Base-by-base conservation (phyloP, 2,797 vertebrate genomes). In the Australoheros facetus region DNA sequence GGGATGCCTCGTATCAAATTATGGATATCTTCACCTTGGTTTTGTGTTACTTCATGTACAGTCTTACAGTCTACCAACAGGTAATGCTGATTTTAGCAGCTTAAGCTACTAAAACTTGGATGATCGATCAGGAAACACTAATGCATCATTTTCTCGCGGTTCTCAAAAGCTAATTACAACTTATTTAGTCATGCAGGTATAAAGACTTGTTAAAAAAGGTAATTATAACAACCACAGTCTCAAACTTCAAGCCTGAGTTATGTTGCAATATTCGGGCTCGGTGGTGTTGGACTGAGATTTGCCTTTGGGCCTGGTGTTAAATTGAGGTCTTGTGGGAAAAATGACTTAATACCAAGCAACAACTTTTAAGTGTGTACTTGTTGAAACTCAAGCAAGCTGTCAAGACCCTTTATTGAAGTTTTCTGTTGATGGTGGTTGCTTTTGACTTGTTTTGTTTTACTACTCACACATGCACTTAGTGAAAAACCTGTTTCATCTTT, bases 301-400 rank as follows among this genome's bases (percentile, higher is more conserved):
- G 77, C 85, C 81, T 80, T 7, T 2, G 28, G 56, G 55, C 45
- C 21, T 8, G 10, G 26, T 77, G 54, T 48, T 81, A 48, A 74
- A 55, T 13, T 72, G 5, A 21, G 2, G 37, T 80, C 83, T 81
- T 45, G 3, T 45, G 80, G 83, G 88, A 78, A 76, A 37, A 57
- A 87, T 87, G 82, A 88, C 75, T 89, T 87, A 75, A 90, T 57
- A 89, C 78, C 11, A 10, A 48, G 82, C 80, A 91, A 89, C 21
- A 30, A 71, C 75, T 83, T 82, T 45, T 74, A 70, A 87, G 51
- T 53, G 66, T 56, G 54, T 17, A 59, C 13, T 78, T 37, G 17
- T 69, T 79, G 11, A 53, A 54, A 72, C 45, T 58, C 5, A 59
- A 9, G 66, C 16, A 21, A 12, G 7, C 37, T 85, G 75, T 85